These are phyloP conservation scores for Rhopalosiphum padi DNA, from an alignment of 1,140 invertebrate genomes.

Conservation along the genomic window DNA sequence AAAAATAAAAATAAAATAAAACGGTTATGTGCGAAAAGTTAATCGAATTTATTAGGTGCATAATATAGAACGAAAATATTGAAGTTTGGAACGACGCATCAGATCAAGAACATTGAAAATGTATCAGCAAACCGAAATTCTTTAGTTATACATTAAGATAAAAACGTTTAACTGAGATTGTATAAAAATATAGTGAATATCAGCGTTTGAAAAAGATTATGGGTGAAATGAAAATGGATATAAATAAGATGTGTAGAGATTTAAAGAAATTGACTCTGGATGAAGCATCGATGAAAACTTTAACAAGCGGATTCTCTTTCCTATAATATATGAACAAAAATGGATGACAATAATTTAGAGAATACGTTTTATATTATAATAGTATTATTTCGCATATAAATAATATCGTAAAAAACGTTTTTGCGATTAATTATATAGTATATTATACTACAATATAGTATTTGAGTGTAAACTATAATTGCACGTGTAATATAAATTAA, in stretches of 20 bases:
- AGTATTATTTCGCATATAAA: neutral
- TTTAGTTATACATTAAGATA: conserved; percentile 22
- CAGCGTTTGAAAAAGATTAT: neutral
- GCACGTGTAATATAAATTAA: no score
- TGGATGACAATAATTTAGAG: neutral
- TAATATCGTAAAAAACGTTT: neutral
- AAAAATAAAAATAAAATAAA: neutral
- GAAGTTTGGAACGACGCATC: neutral
- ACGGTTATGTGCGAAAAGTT: conserved; percentile 20
- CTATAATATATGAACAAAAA: neutral
- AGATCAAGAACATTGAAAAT: neutral
- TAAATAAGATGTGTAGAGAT: neutral
- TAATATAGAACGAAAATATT: neutral
- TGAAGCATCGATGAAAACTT: neutral
- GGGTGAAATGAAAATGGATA: neutral
- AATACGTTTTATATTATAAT: neutral
- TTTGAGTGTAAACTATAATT: no score
- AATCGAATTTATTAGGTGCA: neutral
- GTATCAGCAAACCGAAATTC: neutral
- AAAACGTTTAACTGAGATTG: neutral
- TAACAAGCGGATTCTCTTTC: neutral
- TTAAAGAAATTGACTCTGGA: neutral
- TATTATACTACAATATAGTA: no score
- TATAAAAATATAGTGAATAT: neutral
- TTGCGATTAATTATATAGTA: no score